Percentiles rank a stretch among this genome's conserved stretches.
Conservation (phyloP, 2,888 invertebrate genomes). For the Miltochrista miniata region DNA sequence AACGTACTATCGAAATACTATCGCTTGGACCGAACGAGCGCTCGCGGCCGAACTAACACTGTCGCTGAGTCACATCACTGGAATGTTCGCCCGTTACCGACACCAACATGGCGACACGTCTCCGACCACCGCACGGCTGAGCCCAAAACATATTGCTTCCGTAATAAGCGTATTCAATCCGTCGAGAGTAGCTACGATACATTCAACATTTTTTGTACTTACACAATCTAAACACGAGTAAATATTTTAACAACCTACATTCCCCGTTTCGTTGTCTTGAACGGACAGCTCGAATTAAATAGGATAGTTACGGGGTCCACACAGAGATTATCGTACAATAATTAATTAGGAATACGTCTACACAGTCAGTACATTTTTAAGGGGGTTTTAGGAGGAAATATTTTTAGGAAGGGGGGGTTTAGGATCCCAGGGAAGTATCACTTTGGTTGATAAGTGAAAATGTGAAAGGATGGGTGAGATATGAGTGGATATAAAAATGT, state of each 20-base stretch:
- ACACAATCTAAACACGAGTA: constrained; percentile 73
- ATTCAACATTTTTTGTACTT: constrained; percentile 76
- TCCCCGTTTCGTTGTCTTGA: constrained; percentile 79
- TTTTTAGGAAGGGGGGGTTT: constrained; percentile 11
- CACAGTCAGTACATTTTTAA: constrained; percentile 65
- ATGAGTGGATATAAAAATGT: constrained; percentile 23
- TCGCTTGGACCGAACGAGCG: constrained; percentile 49
- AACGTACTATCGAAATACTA: constrained; percentile 58
- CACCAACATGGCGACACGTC: constrained; percentile 36
- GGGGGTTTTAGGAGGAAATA: constrained; percentile 36
- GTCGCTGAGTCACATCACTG: constrained; percentile 52
- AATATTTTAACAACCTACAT: constrained; percentile 73
- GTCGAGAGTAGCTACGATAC: constrained; percentile 71
- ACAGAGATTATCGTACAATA: constrained; percentile 57
- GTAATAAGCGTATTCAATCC: constrained; percentile 69
- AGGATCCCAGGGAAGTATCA: constrained; percentile 9
- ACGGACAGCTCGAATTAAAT: constrained; percentile 69
- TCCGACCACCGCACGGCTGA: constrained; percentile 58
- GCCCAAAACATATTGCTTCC: constrained; percentile 71
- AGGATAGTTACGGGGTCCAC: constrained; percentile 63
- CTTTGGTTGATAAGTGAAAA: constrained; percentile 13
- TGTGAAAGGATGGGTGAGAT: constrained; percentile 35
- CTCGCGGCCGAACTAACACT: constrained; percentile 46
- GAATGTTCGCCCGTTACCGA: constrained; percentile 71
- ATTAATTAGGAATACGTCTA: constrained; percentile 69